Evolutionary conservation across 2,113 vertebrate genomes (phyloP), one percentile per base, ranked within the genome.

Genomic region (Ceratotherium simum): DNA sequence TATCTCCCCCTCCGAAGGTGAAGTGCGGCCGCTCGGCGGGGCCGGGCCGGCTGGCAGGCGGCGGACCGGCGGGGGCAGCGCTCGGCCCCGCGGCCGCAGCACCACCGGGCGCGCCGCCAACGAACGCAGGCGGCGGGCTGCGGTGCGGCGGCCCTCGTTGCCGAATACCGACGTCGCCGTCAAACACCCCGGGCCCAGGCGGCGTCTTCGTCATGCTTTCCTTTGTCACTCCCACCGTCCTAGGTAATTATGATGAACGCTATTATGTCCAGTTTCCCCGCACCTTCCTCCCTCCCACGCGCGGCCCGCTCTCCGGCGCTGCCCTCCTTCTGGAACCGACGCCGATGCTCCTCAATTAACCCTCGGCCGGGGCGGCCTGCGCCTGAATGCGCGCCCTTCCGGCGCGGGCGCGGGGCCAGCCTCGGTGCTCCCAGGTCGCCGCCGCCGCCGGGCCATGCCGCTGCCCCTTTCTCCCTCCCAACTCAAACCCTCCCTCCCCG

Each of bases 1-100:
- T 98, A 99, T 98, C 97, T 98, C 97, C 80, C 98, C 98, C 97
- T 97, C 33, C 98, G 97, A 98, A 98, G 98, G 98, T 98, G 97
- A 98, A 98, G 98, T 95, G 97, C n/a, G 27, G 12, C 96, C 90
- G 95, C 96, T 97, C 96, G 58, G 79, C 96, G 95, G 98, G 95
- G 58, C 90, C 94, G 62, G 91, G 96, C 69, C 64, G 91, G 82
- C 85, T 33, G 94, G 96, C 78, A 33, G 97, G 94, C 91, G 95
- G 94, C 87, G 88, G 25, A 48, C 91, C 67, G 16, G 84, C 20
- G 79, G 56, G 67, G 95, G 36, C 85, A 64, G 90, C 64, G 67
- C 20, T 25, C 56, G 79, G 75, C 92, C 81, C 69, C 81, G 48
- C 3, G 60, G 58, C 42, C 6, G 48, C 80, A 33, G 90, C 80